A percentile compares a stretch with the other conserved stretches of the same genome.
Evolutionary conservation across 2,888 invertebrate species (phyloP).

Genomic region (Stenurella melanura): DNA sequence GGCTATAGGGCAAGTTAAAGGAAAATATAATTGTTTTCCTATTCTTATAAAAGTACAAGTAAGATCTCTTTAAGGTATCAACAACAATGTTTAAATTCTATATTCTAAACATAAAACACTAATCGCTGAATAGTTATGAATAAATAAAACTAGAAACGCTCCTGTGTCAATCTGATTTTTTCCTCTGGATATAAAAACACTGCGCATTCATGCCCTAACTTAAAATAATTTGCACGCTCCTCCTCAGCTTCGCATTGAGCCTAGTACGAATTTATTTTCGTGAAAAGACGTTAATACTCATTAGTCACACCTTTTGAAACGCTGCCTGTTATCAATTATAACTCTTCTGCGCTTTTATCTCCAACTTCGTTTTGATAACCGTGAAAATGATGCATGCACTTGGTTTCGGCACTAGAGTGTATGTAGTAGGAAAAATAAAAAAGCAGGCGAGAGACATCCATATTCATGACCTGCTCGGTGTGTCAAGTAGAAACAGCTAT

Average conservation of each 20-base stretch:
- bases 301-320: neutral
- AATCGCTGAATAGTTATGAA: too few relatives aligned
- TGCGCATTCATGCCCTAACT: too few relatives aligned
- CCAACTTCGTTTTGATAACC: neutral
- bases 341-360: slow-evolving; percentile 3
- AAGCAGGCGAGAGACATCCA: slow-evolving; percentile 58
- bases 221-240: too few relatives aligned
- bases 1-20: too few relatives aligned
- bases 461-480: slow-evolving; percentile 64
- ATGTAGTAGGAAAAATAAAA: slow-evolving; percentile 33
- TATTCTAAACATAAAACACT: too few relatives aligned
- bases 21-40: too few relatives aligned
- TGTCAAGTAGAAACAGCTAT: slow-evolving; percentile 61
- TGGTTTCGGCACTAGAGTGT: slow-evolving; percentile 1
- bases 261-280: neutral
- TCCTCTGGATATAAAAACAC: too few relatives aligned
- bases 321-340: neutral
- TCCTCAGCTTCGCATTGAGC: neutral
- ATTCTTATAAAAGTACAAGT: too few relatives aligned
- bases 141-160: too few relatives aligned
- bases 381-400: neutral
- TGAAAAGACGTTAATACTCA: slow-evolving; percentile 4
- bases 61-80: too few relatives aligned
- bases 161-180: too few relatives aligned
- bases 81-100: too few relatives aligned